Evolutionary conservation across 1,140 invertebrate genomes (phyloP), one percentile per base, ranked within the genome.

Genomic region (Limonius californicus): DNA sequence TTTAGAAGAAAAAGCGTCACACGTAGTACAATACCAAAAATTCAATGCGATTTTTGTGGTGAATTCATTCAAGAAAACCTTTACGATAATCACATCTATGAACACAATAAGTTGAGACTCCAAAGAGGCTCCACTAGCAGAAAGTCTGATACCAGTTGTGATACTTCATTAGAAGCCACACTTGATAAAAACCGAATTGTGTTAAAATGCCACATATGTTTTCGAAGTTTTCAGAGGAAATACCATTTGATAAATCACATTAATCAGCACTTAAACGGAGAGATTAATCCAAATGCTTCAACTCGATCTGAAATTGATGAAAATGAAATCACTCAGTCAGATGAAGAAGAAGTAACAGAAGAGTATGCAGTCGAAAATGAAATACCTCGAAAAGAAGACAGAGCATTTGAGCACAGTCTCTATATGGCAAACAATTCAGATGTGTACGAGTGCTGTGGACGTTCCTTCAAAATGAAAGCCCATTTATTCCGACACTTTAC

Each of bases 1-100:
- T 7, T n/a, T 39, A 39, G 35, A 39, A 18, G 45, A 18, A 50
- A 21, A 50, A 50, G 45, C 19, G 2, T 18, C 9, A 1, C 4
- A 3, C 45, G 45, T 4, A 21, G 45, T 19, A n/a, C n/a, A n/a
- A 14, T 50, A 8, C 45, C 45, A 18, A 50, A 50, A 18, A 16
- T 50, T 19, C 45, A 50, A 18, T 50, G 45, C n/a, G 45, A 50
- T 21, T 50, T 50, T 50, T 50, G 45, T 50, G 45, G 45, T 50
- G 45, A 50, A 4, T 19, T 4, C 3, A 50, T 50, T 4, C 15
- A 50, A 50, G 45, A 50, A 21, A 50, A 7, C 9, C 3, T 2
- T 1, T 50, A 50, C 14, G 45, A 50, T 19, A 50, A 50, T 18
- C 45, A 50, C 19, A 50, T 50, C 45, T 50, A 12, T 18, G 45